These are phyloP conservation scores for Varanus salvator DNA, from an alignment of 2,113 vertebrate genomes.

Conservation along the genomic window DNA sequence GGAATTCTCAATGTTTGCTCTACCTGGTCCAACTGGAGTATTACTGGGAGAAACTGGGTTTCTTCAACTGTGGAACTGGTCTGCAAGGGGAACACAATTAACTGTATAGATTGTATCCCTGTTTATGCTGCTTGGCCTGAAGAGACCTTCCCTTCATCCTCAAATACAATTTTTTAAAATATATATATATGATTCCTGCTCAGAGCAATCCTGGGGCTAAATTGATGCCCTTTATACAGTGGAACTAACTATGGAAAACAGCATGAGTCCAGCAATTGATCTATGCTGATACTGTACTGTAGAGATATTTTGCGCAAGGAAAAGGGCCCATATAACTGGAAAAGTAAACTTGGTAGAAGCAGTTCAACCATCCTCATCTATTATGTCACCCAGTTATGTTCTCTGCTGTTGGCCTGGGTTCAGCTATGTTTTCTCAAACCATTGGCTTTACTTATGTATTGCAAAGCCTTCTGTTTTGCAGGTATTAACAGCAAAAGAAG, in stretches of 20 bases:
- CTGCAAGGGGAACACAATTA: neutral
- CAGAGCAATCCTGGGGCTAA: neutral
- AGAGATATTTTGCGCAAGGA: neutral
- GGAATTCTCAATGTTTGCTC: neutral
- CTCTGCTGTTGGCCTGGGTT: neutral
- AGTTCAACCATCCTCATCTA: neutral
- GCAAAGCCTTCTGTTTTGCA: slow-evolving; percentile 15
- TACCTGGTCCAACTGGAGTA: neutral
- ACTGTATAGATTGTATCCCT: neutral
- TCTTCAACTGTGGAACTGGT: neutral
- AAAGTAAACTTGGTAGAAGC: neutral
- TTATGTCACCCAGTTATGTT: neutral
- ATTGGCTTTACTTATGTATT: neutral
- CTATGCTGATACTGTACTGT: neutral
- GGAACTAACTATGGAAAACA: neutral
- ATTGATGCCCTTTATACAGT: neutral
- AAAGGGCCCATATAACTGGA: neutral
- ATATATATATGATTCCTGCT: neutral
- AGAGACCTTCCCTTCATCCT: neutral
- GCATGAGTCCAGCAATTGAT: neutral
- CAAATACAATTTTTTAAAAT: neutral
- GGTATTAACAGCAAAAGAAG: neutral
- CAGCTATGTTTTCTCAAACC: neutral
- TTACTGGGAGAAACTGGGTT: neutral
- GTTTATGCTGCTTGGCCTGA: slow-evolving; percentile 23